These are phyloP conservation scores for Hofmannophila pseudospretella DNA, from an alignment of 2,888 invertebrate genomes.

Conservation along the genomic window DNA sequence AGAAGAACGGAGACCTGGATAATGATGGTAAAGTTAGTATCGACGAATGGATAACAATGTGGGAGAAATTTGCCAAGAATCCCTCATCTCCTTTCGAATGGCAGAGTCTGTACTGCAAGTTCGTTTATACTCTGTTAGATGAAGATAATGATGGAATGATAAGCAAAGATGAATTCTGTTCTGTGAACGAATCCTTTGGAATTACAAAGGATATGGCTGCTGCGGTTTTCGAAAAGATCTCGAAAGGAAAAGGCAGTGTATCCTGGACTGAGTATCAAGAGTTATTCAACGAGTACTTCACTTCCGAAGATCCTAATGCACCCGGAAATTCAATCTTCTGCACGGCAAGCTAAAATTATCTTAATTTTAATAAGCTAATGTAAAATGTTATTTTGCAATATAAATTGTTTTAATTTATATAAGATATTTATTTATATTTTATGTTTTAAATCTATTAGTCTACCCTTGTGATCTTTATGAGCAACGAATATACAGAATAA, in stretches of 20 bases:
- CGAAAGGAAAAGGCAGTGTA: slow-evolving; percentile 84
- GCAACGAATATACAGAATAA: too few species aligned
- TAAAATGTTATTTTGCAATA: too few species aligned
- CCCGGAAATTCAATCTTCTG: slow-evolving; percentile 90
- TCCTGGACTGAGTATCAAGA: slow-evolving; percentile 86
- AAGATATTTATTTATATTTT: too few species aligned
- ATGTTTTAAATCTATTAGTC: too few species aligned
- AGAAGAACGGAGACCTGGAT: slow-evolving; percentile 88
- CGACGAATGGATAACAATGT: slow-evolving; percentile 93
- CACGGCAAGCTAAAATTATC: too few species aligned
- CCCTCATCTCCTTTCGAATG: slow-evolving; percentile 86
- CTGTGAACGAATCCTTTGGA: slow-evolving; percentile 89
- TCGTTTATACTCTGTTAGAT: slow-evolving; percentile 92
- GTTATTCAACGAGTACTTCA: slow-evolving; percentile 92
- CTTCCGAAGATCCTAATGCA: slow-evolving; percentile 85
- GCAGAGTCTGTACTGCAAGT: slow-evolving; percentile 90
- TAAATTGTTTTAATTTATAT: too few species aligned
- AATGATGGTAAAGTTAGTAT: slow-evolving; percentile 91
- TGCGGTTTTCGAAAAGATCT: slow-evolving; percentile 87
- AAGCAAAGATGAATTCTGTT: slow-evolving; percentile 89
- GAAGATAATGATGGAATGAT: slow-evolving; percentile 87
- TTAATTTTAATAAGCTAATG: too few species aligned
- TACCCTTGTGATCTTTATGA: too few species aligned
- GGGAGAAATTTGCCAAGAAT: slow-evolving; percentile 88
- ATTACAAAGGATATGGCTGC: slow-evolving; percentile 84